Base-by-base conservation (phyloP, 2,797 vertebrate genomes). In the Eurystomus glaucurus region DNA sequence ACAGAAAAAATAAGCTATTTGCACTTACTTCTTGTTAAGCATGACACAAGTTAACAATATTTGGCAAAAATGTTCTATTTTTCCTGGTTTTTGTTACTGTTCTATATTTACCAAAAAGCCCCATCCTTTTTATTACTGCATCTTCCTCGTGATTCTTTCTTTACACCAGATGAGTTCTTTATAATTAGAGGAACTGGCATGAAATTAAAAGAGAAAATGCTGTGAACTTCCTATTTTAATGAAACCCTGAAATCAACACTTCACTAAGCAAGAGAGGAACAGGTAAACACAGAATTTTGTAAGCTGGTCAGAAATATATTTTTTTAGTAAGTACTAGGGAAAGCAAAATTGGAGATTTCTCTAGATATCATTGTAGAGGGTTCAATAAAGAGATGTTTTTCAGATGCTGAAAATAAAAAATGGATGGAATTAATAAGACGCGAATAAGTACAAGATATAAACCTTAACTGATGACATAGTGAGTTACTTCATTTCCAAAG, bases 391-490 rank as follows among this genome's bases (percentile, higher is more conserved):
- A 97, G 2, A 76, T 90, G 85, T 96, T 64, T 54, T 90, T 93
- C 72, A 71, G 82, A 78, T 69, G 78, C 16, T 77, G 37, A 88
- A 89, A 94, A 72, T 64, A 88, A 92, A 88, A 84, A 82, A 57
- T n/a, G 4, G 25, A 83, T 96, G 39, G 64, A 97, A 96, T 96
- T 94, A 97, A 72, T 94, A 96, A 96, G 50, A 85, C 48, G n/a
- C 6, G 87, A 79, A 77, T 83, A 91, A 94, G 31, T 85, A 82
- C 25, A 84, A 55, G 71, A 84, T 77, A 83, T 61, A 93, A 96
- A 88, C 55, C 22, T 65, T 91, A 90, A 95, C 70, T 76, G 46
- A 69, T 85, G 6, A 77, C 31, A 75, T 46, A 93, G 29, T 0
- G 2, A 46, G 23, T 61, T 70, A 37, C 16, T 10, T 84, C 6